phyloP scores from a whole-genome alignment of 2,888 invertebrate species.

The Agrilus cyanescens region DNA sequence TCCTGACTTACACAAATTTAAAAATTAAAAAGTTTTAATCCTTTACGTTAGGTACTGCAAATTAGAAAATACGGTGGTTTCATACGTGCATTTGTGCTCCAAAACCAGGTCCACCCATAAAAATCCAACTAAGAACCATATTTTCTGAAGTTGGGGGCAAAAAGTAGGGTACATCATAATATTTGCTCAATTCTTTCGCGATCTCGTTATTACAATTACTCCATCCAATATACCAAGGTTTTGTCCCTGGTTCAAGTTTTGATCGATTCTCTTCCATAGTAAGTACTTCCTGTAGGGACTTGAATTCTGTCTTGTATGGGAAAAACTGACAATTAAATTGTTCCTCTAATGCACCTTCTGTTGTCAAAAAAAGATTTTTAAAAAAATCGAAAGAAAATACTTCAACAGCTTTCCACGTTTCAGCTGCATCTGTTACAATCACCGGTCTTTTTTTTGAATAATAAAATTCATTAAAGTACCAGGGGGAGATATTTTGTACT shows the following conservation, averaged over 20 bases:
- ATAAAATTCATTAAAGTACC: conserved; percentile 59
- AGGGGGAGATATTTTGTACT: conserved; percentile 51
- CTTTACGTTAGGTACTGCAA: background rate
- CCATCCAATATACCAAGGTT: conserved; percentile 64
- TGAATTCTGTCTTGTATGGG: conserved; percentile 82
- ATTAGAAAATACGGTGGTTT: conserved; percentile 10
- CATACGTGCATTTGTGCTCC: conserved; percentile 94
- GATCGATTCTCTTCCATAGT: conserved; percentile 65
- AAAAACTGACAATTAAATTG: conserved; percentile 76
- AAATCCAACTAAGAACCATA: conserved; percentile 89
- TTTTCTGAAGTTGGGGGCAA: conserved; percentile 76
- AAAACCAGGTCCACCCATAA: conserved; percentile 90
- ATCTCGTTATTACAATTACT: conserved; percentile 85
- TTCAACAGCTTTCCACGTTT: conserved; percentile 66
- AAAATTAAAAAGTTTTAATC: background rate
- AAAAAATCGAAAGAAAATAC: conserved; percentile 64
- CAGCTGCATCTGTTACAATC: conserved; percentile 71
- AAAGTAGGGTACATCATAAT: conserved; percentile 80
- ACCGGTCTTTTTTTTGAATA: conserved; percentile 73
- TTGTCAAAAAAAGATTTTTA: conserved; percentile 56
- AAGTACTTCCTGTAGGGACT: conserved; percentile 67
- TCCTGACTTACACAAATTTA: conserved; percentile 1
- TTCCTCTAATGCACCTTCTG: conserved; percentile 25
- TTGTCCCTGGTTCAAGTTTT: conserved; percentile 35
- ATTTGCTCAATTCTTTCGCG: conserved; percentile 61